phyloP scores from a whole-genome alignment of 2,888 invertebrate genomes.

The Bellardia bayeri region DNA sequence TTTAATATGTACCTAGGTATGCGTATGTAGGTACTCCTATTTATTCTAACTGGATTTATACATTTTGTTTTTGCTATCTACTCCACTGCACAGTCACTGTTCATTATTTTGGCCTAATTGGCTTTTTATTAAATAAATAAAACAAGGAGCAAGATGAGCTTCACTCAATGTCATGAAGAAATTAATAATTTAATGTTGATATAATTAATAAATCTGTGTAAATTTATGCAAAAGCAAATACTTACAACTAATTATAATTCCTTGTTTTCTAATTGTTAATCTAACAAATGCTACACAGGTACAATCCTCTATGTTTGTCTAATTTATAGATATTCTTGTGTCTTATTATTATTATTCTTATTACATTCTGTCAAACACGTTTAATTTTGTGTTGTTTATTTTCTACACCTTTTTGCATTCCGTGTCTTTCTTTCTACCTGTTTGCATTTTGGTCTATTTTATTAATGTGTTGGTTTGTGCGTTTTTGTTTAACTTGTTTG shows the following conservation, averaged over 20 bases:
- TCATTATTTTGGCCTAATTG: too few relatives aligned
- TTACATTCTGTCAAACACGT: slow-evolving; percentile 52
- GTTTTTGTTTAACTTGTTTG: slow-evolving; percentile 64
- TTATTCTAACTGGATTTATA: too few relatives aligned
- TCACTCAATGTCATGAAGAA: too few relatives aligned
- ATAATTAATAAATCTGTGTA: not conserved
- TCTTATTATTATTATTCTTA: slow-evolving; percentile 18
- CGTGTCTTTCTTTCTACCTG: slow-evolving; percentile 61
- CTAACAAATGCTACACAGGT: not conserved
- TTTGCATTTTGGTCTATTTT: slow-evolving; percentile 50
- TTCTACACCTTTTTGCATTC: slow-evolving; percentile 66
- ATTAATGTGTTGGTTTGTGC: slow-evolving; percentile 3
- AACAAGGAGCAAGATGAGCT: too few relatives aligned
- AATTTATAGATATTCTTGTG: not conserved
- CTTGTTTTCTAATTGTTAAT: slow-evolving; percentile 19
- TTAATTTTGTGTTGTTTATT: slow-evolving; percentile 57
- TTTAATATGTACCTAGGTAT: too few relatives aligned
- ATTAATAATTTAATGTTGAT: too few relatives aligned
- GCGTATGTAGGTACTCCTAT: too few relatives aligned
- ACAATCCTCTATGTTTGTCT: slow-evolving; percentile 19
- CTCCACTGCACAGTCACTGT: too few relatives aligned
- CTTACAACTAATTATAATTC: slow-evolving; percentile 30
- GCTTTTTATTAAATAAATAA: too few relatives aligned
- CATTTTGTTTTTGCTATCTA: too few relatives aligned
- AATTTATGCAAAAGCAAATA: not conserved